A percentile compares a stretch with the other conserved stretches of the same genome.
These are phyloP conservation scores for Scaptomyza montana DNA, from an alignment of 1,140 invertebrate genomes.

Conservation along the genomic window DNA sequence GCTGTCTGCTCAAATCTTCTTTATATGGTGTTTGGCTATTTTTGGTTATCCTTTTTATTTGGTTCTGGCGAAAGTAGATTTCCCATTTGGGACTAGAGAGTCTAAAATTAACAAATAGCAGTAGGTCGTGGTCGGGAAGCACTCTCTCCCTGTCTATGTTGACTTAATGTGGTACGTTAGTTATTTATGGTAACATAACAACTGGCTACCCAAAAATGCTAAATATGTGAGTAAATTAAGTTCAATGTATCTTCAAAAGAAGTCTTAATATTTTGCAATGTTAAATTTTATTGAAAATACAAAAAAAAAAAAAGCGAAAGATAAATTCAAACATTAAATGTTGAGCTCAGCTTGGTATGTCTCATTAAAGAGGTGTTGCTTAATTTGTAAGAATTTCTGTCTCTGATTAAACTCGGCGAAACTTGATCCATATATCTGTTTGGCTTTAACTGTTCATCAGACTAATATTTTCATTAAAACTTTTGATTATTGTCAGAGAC, in stretches of 20 bases:
- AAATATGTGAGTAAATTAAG: too few species aligned
- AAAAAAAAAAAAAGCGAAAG: slow-evolving; percentile 50
- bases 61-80: slow-evolving; percentile 65
- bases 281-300: too few species aligned
- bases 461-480: slow-evolving; percentile 24
- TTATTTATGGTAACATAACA: slow-evolving; percentile 15
- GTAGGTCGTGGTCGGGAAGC: slow-evolving; percentile 34
- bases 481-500: slow-evolving; percentile 36
- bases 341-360: not conserved
- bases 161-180: not conserved
- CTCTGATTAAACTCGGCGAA: slow-evolving; percentile 14
- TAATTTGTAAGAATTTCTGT: slow-evolving; percentile 12
- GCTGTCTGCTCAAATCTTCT: slow-evolving; percentile 25
- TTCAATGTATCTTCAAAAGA: too few species aligned
- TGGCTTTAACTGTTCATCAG: slow-evolving; percentile 49
- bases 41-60: slow-evolving; percentile 64
- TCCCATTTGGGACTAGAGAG: slow-evolving; percentile 19
- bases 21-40: slow-evolving; percentile 73
- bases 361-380: too few species aligned
- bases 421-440: slow-evolving; percentile 51
- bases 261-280: too few species aligned
- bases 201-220: too few species aligned
- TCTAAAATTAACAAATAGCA: slow-evolving; percentile 71
- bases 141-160: too few species aligned
- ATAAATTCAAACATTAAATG: slow-evolving; percentile 3